phyloP scores from a whole-genome alignment of 2,888 invertebrate species.

The Dendrolimus pini region DNA sequence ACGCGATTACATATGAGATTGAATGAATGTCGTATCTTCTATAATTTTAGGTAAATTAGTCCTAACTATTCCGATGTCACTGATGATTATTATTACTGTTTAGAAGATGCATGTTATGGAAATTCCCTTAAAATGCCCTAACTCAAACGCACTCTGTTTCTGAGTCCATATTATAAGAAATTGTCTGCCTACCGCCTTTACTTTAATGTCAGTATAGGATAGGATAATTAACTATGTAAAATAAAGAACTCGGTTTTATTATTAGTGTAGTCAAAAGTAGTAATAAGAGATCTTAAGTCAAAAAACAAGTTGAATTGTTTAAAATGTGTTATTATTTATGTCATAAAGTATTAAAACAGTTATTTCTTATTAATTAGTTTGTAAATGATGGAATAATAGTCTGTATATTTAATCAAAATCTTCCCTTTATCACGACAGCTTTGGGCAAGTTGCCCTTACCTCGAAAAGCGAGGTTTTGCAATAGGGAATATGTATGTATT shows the following conservation, averaged over 20 bases:
- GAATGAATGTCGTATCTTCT: too few relatives aligned
- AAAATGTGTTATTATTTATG: slow-evolving; percentile 77
- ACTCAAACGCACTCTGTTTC: slow-evolving; percentile 52
- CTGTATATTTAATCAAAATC: slow-evolving; percentile 56
- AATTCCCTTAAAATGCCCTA: too few relatives aligned
- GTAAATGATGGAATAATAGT: slow-evolving; percentile 69
- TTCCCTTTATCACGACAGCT: slow-evolving; percentile 43
- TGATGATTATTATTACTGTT: too few relatives aligned
- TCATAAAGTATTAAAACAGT: slow-evolving; percentile 77
- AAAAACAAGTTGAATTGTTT: slow-evolving; percentile 77
- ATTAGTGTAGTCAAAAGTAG: slow-evolving; percentile 73
- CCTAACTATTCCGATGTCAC: too few relatives aligned
- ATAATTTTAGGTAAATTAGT: too few relatives aligned
- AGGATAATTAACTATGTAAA: slow-evolving; percentile 55
- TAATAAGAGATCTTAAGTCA: slow-evolving; percentile 75
- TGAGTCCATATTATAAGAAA: slow-evolving; percentile 67
- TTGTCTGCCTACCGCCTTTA: slow-evolving; percentile 77
- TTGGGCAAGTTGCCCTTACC: background rate
- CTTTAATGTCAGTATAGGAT: slow-evolving; percentile 71
- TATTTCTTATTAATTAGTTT: slow-evolving; percentile 77
- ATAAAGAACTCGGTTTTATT: slow-evolving; percentile 74
- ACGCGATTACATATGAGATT: too few relatives aligned
- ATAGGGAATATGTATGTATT: too few relatives aligned
- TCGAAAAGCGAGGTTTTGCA: too few relatives aligned
- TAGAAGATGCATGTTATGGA: too few relatives aligned